phyloP scores from a whole-genome alignment of 2,888 invertebrate species.

The Hyposoter dolosus region DNA sequence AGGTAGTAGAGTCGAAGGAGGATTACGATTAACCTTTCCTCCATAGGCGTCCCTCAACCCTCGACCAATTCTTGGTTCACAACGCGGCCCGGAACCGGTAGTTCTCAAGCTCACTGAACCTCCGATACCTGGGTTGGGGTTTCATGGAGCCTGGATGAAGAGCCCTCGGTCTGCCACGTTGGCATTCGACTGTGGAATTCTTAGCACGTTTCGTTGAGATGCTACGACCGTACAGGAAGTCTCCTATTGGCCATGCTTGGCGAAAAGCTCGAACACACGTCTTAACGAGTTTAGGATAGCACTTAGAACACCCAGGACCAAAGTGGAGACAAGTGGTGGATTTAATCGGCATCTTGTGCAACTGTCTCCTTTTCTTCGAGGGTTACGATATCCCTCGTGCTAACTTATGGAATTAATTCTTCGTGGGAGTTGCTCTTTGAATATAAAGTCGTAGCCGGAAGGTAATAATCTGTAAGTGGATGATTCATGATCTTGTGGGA shows the following conservation, averaged over 20 bases:
- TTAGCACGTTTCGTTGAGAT: slow-evolving; percentile 48
- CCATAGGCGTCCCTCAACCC: slow-evolving; percentile 19
- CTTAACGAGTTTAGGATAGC: slow-evolving; percentile 69
- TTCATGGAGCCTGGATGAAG: slow-evolving; percentile 3
- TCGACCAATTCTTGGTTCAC: slow-evolving; percentile 4
- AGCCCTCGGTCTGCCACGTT: background rate
- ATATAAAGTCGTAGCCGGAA: background rate
- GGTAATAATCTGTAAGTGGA: slow-evolving; percentile 1
- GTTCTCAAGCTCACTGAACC: background rate
- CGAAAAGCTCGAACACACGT: slow-evolving; percentile 55
- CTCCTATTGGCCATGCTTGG: slow-evolving; percentile 2
- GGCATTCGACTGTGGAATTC: slow-evolving; percentile 56
- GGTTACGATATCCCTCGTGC: background rate
- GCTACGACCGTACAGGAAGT: slow-evolving; percentile 4
- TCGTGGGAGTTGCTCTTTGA: slow-evolving; percentile 1
- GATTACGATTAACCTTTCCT: slow-evolving; percentile 72
- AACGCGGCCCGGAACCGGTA: background rate
- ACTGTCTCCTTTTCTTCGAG: slow-evolving; percentile 10
- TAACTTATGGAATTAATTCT: slow-evolving; percentile 8
- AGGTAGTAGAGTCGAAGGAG: slow-evolving; percentile 68
- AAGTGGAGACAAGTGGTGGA: slow-evolving; percentile 37
- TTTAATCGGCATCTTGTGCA: slow-evolving; percentile 51
- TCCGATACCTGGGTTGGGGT: background rate
- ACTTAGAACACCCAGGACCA: slow-evolving; percentile 55
- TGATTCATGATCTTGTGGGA: background rate